Base-by-base conservation (phyloP, 2,797 vertebrate species). In the Eospalax fontanierii region DNA sequence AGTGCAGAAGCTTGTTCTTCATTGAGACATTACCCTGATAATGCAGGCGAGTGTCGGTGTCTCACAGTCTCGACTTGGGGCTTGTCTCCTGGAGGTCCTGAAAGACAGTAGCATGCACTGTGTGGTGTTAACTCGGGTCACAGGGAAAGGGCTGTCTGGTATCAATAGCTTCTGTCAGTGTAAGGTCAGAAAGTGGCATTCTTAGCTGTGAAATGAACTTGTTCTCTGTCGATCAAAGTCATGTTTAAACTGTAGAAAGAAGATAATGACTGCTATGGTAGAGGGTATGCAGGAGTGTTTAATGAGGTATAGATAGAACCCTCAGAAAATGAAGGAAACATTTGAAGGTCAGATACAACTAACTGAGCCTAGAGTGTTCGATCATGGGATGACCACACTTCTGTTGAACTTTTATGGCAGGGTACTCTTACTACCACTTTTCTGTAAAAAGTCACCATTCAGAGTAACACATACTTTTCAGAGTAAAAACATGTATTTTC, bases 391-490 rank as follows among this genome's bases (percentile, higher is more conserved):
- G 8, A 40, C 87, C 1, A 76, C 5, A 76, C 46, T 57, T 82
- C 63, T 93, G 21, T 84, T 95, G 57, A 86, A 68, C 91, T 83
- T 93, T 83, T 71, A 71, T 92, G 59, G 12, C 46, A 81, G 5
- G 4, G 15, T 8, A 83, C 73, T 18, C 50, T 96, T 89, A 79
- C 12, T 91, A 33, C 14, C 74, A 30, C 78, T 78, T 80, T 87
- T 70, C 46, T 91, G 43, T 89, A 11, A 46, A 46, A 46, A 46
- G 46, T 46, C 46, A 46, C 46, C n/a, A n/a, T n/a, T n/a, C 46
- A 46, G 46, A 11, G 46, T 46, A 46, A 46, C 46, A 46, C 46
- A 46, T 46, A 46, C 11, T 46, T 46, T 46, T 46, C 46, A 46
- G 46, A 46, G 46, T 46, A 46, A 46, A 46, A 46, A 46, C 46